These are phyloP conservation scores for Picathartes gymnocephalus DNA, from an alignment of 2,113 vertebrate genomes.

Conservation along the genomic window DNA sequence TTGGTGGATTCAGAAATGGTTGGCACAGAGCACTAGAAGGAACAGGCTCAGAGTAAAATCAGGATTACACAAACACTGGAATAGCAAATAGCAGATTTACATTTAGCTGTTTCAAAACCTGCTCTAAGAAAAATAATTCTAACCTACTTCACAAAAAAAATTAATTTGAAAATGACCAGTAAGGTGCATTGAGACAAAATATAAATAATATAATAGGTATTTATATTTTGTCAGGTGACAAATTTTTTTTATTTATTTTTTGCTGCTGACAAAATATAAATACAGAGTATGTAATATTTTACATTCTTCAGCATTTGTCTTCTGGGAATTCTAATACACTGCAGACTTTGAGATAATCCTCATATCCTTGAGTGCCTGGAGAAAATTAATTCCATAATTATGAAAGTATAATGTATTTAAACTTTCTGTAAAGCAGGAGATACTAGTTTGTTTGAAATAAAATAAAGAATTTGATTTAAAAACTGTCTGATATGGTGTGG, in stretches of 20 bases:
- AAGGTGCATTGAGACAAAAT: background rate
- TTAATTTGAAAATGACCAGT: background rate
- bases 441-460: background rate
- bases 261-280: background rate
- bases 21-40: background rate
- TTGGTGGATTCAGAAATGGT: background rate
- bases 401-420: background rate
- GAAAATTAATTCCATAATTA: slow-evolving; percentile 6
- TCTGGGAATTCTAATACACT: background rate
- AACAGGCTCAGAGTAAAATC: background rate
- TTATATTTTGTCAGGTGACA: too few species aligned
- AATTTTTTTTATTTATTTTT: too few species aligned
- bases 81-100: background rate
- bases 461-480: background rate
- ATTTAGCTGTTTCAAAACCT: background rate
- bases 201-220: too few species aligned
- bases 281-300: background rate
- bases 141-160: background rate
- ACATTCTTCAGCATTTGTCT: background rate
- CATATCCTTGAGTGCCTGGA: background rate
- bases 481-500: background rate
- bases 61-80: background rate
- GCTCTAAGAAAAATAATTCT: background rate
- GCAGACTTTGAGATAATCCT: slow-evolving; percentile 9
- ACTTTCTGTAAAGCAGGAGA: background rate